These are phyloP conservation scores for Poecilia velifera DNA, from an alignment of 2,797 vertebrate species.

Conservation along the genomic window DNA sequence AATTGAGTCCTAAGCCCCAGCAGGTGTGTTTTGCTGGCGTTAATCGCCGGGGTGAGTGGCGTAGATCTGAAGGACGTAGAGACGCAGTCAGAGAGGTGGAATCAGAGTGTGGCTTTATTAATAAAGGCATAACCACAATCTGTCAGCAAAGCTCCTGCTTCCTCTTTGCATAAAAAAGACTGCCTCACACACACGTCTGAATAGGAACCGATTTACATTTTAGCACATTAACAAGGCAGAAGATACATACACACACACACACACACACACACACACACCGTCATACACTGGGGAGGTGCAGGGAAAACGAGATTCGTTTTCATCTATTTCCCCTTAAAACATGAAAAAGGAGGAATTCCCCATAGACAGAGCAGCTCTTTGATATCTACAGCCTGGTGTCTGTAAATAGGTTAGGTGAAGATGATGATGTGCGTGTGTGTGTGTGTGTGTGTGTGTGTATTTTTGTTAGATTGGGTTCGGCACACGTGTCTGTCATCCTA, in stretches of 20 bases:
- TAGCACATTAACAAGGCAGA: slow-evolving; percentile 70
- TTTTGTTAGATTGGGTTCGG: slow-evolving; percentile 43
- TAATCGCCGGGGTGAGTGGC: slow-evolving; percentile 4
- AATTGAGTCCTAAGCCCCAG: slow-evolving; percentile 7
- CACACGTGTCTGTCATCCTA: slow-evolving; percentile 42
- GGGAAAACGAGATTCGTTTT: slow-evolving; percentile 65
- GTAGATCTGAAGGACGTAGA: slow-evolving; percentile 18
- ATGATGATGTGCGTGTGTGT: slow-evolving; percentile 18
- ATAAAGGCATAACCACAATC: slow-evolving; percentile 55
- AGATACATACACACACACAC: slow-evolving; percentile 20
- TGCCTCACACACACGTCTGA: slow-evolving; percentile 51
- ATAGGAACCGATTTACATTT: slow-evolving; percentile 72
- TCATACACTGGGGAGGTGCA: slow-evolving; percentile 49
- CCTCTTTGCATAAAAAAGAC: slow-evolving; percentile 43
- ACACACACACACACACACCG: slow-evolving; percentile 11
- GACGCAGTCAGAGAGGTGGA: slow-evolving; percentile 35
- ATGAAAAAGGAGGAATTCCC: slow-evolving; percentile 74
- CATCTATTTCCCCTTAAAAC: slow-evolving; percentile 74
- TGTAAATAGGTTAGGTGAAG: slow-evolving; percentile 75
- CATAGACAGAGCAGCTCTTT: slow-evolving; percentile 64
- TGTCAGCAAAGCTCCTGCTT: slow-evolving; percentile 52
- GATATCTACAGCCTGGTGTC: slow-evolving; percentile 68
- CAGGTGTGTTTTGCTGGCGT: slow-evolving; percentile 18
- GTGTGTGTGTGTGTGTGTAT: slow-evolving; percentile 10
- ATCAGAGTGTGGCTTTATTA: slow-evolving; percentile 53